Evolutionary conservation across 2,797 vertebrate genomes (phyloP), one percentile per base, ranked within the genome.

Genomic region (Onychomys arenicola): DNA sequence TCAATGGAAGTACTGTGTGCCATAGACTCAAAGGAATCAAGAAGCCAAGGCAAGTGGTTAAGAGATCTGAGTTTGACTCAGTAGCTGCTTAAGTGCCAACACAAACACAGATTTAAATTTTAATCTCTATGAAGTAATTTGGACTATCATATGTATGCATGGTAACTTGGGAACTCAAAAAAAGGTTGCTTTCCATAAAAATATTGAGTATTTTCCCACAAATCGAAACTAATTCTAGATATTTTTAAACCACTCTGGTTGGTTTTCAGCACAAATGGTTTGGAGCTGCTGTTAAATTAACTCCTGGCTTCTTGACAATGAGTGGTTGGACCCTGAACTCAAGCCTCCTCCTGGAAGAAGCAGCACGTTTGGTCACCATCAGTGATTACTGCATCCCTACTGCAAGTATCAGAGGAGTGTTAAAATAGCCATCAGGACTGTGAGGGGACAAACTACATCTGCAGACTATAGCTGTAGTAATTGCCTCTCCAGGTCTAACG

Each of bases 151-250:
- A 69, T 43, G 17, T 73, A 34, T 49, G 43, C 27, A 76, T 1
- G 8, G 6, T 43, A 76, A 89, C 49, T 75, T 75, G n/a, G 87
- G 43, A 75, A 80, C 89, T 61, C 0, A 76, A 84, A 90, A 85
- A 55, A 67, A 65, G 69, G 81, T 93, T 92, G 67, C 73, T 81
- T 80, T 94, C 69, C 69, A 83, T 12, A 61, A 16, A 49, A 27
- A 83, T 78, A 94, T 91, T 80, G 52, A 43, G 52, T 65, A 61
- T 55, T 94, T 96, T 96, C 37, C 76, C 81, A 97, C 55, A 81
- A 96, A 92, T 61, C 91, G 80, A 96, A 55, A 93, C 46, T 78
- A 91, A 96, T 80, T 94, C 90, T 75, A 86, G 6, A 94, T 65
- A 89, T n/a, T 61, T 69, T 93, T 80, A 95, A 89, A 81, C 32